Evolutionary conservation across 2,888 invertebrate species (phyloP).

Genomic region (Ophion costatus): DNA sequence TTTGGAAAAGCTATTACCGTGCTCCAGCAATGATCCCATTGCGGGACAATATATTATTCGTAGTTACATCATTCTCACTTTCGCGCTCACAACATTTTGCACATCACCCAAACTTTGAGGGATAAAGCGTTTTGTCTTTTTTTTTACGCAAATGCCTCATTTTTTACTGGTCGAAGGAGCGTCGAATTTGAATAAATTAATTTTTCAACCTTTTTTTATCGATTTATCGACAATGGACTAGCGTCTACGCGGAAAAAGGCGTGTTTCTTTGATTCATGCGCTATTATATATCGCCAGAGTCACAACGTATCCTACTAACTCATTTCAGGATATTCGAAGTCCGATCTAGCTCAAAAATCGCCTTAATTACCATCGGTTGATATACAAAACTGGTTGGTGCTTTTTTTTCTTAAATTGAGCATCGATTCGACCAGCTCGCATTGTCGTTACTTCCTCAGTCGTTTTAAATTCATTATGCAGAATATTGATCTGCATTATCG

Average conservation of each 20-base stretch:
- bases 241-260: not conserved
- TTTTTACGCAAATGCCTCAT: constrained; percentile 26
- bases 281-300: not conserved
- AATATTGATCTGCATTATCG: constrained; percentile 27
- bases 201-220: not conserved
- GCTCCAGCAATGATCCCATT: constrained; percentile 62
- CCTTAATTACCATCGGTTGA: not conserved
- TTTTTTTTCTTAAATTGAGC: constrained; percentile 18
- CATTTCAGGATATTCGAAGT: not conserved
- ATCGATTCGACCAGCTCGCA: constrained; percentile 33
- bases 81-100: constrained; percentile 50
- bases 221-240: constrained; percentile 2
- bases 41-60: constrained; percentile 36
- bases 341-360: not conserved
- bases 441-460: constrained; percentile 17
- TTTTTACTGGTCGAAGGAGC: constrained; percentile 31
- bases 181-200: not conserved
- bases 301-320: not conserved
- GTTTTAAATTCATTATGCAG: constrained; percentile 49
- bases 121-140: constrained; percentile 60
- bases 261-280: not conserved
- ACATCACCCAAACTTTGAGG: constrained; percentile 58
- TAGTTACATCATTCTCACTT: constrained; percentile 32
- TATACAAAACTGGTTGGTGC: constrained; percentile 13
- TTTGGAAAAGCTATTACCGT: constrained; percentile 65